Evolutionary conservation across 2,113 vertebrate genomes (phyloP).

Genomic region (Grammomys surdaster): DNA sequence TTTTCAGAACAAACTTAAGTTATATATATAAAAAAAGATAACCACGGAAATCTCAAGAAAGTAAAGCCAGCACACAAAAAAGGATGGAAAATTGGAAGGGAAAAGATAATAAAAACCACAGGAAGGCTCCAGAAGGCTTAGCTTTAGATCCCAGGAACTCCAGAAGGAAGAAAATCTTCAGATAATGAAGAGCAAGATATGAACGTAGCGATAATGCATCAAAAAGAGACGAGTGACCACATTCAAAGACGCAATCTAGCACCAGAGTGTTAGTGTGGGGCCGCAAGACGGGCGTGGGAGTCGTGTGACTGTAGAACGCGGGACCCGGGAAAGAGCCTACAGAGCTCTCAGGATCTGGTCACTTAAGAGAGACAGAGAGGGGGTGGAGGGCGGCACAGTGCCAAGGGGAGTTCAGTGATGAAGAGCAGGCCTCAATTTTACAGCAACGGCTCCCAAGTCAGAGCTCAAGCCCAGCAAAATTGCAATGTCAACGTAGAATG

Average conservation of each 20-base stretch:
- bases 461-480: constrained; percentile 2
- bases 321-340: neutral
- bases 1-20: constrained; percentile 18
- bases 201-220: neutral
- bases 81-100: neutral
- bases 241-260: neutral
- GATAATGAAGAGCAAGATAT: constrained; percentile 11
- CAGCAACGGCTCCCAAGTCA: neutral
- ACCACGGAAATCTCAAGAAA: constrained; percentile 36
- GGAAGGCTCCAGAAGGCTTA: neutral
- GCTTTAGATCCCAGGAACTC: constrained; percentile 25
- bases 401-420: neutral
- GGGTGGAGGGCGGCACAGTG: neutral
- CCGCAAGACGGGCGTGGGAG: neutral
- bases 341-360: neutral
- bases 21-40: neutral
- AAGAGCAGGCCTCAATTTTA: neutral
- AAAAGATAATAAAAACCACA: constrained; percentile 19
- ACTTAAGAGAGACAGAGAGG: neutral
- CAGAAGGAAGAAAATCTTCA: neutral
- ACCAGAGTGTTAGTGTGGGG: neutral
- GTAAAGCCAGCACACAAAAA: constrained; percentile 19
- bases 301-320: neutral
- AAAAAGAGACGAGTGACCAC: neutral
- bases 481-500: neutral